phyloP scores from a whole-genome alignment of 1,140 invertebrate species.

The Bombus ignitus region DNA sequence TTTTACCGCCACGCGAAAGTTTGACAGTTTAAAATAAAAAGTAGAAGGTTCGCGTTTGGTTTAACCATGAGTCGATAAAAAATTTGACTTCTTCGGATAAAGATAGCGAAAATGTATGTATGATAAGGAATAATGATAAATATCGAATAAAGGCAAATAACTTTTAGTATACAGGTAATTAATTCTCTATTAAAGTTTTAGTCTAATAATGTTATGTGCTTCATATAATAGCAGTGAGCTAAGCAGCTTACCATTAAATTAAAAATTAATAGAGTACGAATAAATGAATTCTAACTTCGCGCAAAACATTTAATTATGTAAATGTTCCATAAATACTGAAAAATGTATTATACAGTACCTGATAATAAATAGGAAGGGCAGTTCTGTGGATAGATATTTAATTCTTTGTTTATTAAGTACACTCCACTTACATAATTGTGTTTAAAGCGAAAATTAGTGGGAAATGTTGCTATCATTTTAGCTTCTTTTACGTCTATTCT shows the following conservation, averaged over 20 bases:
- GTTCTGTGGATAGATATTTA: neutral
- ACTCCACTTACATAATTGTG: neutral
- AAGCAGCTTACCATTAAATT: neutral
- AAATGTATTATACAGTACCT: neutral
- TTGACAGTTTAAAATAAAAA: slow-evolving; percentile 15
- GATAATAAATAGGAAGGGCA: neutral
- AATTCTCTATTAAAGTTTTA: neutral
- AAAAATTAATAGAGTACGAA: neutral
- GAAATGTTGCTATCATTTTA: neutral
- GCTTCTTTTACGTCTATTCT: neutral
- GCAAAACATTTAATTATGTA: neutral
- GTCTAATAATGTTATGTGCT: neutral
- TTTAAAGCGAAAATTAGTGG: neutral
- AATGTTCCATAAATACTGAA: neutral
- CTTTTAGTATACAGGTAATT: neutral
- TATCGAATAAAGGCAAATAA: neutral
- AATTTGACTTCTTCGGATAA: neutral
- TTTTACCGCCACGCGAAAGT: slow-evolving; percentile 30
- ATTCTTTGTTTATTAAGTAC: neutral
- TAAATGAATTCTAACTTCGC: neutral
- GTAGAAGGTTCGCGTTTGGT: neutral
- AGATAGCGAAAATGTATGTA: neutral
- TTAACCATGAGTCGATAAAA: neutral
- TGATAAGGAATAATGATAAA: neutral
- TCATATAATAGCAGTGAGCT: neutral